Evolutionary conservation across 2,888 invertebrate species (phyloP).

Genomic region (Achlya flavicornis): DNA sequence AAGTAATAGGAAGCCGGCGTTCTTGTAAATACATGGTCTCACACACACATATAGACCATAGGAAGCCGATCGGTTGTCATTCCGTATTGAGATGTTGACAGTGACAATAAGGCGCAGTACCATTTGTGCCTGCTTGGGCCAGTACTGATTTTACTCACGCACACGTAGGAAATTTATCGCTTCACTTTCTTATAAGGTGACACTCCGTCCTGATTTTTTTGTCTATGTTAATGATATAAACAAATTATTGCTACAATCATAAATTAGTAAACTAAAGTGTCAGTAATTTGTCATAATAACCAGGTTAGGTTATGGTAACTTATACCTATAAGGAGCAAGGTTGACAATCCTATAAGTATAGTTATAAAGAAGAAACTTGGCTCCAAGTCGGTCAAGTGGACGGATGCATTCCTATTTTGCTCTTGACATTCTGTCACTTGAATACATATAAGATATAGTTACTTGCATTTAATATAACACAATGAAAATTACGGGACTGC

Average conservation of each 20-base stretch:
- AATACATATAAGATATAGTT: background rate
- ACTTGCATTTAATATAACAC: background rate
- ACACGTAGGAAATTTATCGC: too few species aligned
- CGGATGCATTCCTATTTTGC: constrained; percentile 57
- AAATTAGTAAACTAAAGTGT: constrained; percentile 12
- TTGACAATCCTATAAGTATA: constrained; percentile 14
- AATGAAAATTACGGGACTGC: background rate
- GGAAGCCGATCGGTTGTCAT: too few species aligned
- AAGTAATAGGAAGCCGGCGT: too few species aligned
- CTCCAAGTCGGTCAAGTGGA: constrained; percentile 65
- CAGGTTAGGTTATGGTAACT: background rate
- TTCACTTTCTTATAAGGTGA: too few species aligned
- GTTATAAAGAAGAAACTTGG: constrained; percentile 46
- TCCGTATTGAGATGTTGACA: too few species aligned
- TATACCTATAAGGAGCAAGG: constrained; percentile 35
- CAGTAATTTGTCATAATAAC: constrained; percentile 3
- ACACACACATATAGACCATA: too few species aligned
- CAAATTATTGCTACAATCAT: background rate
- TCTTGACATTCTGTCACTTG: constrained; percentile 60
- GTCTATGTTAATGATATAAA: background rate
- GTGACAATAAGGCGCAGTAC: too few species aligned
- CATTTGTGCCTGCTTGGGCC: too few species aligned
- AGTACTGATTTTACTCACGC: too few species aligned
- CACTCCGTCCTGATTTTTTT: too few species aligned
- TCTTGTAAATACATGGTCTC: too few species aligned